Base-by-base conservation (phyloP, 2,888 invertebrate genomes). In the Drosophila suboccidentalis region DNA sequence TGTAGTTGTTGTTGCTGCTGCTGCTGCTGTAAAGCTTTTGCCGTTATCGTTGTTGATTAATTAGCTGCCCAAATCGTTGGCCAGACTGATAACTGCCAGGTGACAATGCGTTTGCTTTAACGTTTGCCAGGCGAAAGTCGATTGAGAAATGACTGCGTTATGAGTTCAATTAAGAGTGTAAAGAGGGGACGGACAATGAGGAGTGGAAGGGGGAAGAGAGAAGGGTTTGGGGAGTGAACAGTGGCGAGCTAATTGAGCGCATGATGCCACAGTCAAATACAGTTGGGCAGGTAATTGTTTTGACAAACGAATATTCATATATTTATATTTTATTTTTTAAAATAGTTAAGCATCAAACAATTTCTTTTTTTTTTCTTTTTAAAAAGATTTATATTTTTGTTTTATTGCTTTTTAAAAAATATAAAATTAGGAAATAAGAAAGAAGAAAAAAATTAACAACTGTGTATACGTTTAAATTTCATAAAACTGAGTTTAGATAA, bases 11-110 rank as follows among this genome's bases (percentile, higher is more conserved):
- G 50, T 19, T 49, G 43, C 36, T 62, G 55, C n/a, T 63, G 46
- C 39, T 44, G 26, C 10, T 32, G 41, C 9, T 54, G 41, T 54
- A 19, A 17, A 32, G 19, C 53, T 55, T 63, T 19, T 38, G 46
- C 47, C 64, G 62, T 77, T 84, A 84, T 84, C 89, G 62, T 47
- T 71, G 53, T 65, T 80, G 83, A 88, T 86, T 83, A 83, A 88
- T 75, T 69, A 71, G 60, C 75, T 78, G 69, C 50, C 69, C 71
- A 65, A 75, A 80, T 51, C 41, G 61, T 55, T 59, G 63, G 44
- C 38, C 59, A 34, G 19, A 72, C 62, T 61, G 72, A 57, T 80
- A 79, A 65, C 69, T 59, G 63, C 26, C 78, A 84, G 85, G 86
- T 85, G 77, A 80, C 73, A 82, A 69, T 50, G 64, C 49, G 43